A percentile compares a stretch with the other conserved stretches of the same genome.
Conservation (phyloP, 1,140 invertebrate genomes). For the Drosophila orena region DNA sequence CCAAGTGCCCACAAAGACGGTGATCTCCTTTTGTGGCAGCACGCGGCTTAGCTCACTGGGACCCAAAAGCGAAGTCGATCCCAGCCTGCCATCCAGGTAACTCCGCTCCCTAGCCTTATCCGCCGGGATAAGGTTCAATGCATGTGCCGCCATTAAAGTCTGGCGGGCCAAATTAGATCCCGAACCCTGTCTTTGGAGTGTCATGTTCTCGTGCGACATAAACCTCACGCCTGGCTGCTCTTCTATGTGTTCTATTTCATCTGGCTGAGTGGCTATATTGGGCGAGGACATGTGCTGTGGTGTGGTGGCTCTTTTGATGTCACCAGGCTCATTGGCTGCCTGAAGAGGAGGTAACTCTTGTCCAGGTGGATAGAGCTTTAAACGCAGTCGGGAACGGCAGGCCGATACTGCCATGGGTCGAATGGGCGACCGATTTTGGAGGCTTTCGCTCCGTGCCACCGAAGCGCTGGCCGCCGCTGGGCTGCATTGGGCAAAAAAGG, state of each 20-base stretch:
- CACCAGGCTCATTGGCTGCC: constrained; percentile 33
- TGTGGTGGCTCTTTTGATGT: constrained; percentile 68
- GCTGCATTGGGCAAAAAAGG: constrained; percentile 61
- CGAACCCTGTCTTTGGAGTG: constrained; percentile 65
- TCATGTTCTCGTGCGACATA: constrained; percentile 82
- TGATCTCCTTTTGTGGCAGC: constrained; percentile 93
- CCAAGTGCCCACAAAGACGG: constrained; percentile 97
- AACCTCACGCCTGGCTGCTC: constrained; percentile 63
- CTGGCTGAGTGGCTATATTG: constrained; percentile 79
- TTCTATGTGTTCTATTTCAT: constrained; percentile 40
- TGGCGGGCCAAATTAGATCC: constrained; percentile 87
- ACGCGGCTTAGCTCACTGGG: constrained; percentile 93
- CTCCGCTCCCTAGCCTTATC: constrained; percentile 92
- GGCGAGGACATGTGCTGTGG: constrained; percentile 84
- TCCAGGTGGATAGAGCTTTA: constrained; percentile 80
- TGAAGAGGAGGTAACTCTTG: constrained; percentile 68
- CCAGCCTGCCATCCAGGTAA: constrained; percentile 91
- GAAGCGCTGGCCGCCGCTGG: constrained; percentile 36
- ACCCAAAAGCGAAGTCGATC: constrained; percentile 92
- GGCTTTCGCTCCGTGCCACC: constrained; percentile 59
- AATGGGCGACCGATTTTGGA: constrained; percentile 70
- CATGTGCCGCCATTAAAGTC: constrained; percentile 90
- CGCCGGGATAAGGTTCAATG: constrained; percentile 91
- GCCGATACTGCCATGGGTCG: constrained; percentile 80
- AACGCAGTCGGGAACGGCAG: constrained; percentile 75